Conservation (phyloP, 2,888 invertebrate genomes). For the Disparrhopalites patrizii region DNA sequence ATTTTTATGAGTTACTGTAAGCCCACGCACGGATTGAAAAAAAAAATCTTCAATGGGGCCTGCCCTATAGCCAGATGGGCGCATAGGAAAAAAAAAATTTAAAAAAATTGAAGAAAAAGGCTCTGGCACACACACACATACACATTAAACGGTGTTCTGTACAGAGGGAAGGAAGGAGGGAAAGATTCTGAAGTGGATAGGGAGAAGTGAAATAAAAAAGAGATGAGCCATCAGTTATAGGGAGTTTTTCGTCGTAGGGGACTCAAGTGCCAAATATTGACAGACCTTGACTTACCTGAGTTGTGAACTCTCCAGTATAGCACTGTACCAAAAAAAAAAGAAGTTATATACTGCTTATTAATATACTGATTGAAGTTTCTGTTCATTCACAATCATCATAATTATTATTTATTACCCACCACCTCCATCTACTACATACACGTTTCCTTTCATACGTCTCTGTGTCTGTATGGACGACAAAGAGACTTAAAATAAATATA, state of each 20-base stretch:
- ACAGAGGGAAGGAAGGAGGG: neutral
- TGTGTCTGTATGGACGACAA: too few relatives aligned
- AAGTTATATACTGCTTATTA: too few relatives aligned
- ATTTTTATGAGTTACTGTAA: conserved; percentile 22
- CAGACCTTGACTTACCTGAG: conserved; percentile 21
- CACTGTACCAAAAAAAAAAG: neutral
- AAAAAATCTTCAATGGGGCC: conserved; percentile 4
- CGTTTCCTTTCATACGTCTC: too few relatives aligned
- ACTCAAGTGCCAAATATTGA: conserved; percentile 29
- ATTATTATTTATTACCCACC: conserved; percentile 6
- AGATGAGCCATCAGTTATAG: conserved; percentile 6
- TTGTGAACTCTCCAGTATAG: conserved; percentile 12
- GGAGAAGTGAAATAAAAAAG: neutral
- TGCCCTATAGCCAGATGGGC: conserved; percentile 23
- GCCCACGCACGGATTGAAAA: conserved; percentile 11
- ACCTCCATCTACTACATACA: neutral
- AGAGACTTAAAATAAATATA: too few relatives aligned
- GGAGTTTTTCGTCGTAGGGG: too few relatives aligned
- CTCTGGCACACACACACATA: neutral
- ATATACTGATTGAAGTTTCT: neutral
- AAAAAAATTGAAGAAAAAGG: too few relatives aligned
- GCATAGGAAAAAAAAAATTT: too few relatives aligned
- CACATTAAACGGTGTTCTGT: neutral
- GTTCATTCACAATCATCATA: conserved; percentile 7
- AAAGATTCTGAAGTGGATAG: neutral